phyloP scores from a whole-genome alignment of 2,113 vertebrate genomes.

The Neolamprologus devosi region DNA sequence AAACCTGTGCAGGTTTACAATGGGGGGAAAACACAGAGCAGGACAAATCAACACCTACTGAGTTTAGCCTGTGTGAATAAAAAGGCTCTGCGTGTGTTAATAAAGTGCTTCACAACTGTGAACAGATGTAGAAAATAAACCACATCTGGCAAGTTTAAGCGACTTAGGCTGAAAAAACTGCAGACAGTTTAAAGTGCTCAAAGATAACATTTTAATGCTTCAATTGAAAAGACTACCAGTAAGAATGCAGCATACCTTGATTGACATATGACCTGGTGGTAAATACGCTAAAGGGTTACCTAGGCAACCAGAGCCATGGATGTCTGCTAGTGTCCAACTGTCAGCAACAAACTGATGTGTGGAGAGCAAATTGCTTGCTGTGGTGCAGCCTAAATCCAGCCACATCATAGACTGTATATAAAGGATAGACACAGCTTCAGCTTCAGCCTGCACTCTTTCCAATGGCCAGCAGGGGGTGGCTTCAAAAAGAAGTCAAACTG shows the following conservation, averaged over 20 bases:
- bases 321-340: background rate
- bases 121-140: background rate
- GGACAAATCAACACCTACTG: background rate
- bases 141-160: rapidly evolving
- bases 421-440: background rate
- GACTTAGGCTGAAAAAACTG: background rate
- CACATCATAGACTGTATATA: background rate
- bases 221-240: background rate
- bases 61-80: rapidly evolving
- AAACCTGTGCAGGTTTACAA: background rate
- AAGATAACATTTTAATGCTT: background rate
- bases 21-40: rapidly evolving
- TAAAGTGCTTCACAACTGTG: background rate
- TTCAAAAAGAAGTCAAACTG: background rate
- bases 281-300: background rate
- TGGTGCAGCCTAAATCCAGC: background rate
- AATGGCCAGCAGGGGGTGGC: background rate
- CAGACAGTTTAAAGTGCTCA: rapidly evolving
- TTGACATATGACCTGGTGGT: rapidly evolving
- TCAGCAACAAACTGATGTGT: background rate
- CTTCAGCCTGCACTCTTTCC: background rate
- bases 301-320: background rate
- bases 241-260: background rate
- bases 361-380: rapidly evolving
- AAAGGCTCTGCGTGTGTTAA: background rate